These are phyloP conservation scores for Myotis planiceps DNA, from an alignment of 2,797 vertebrate species.

Conservation along the genomic window DNA sequence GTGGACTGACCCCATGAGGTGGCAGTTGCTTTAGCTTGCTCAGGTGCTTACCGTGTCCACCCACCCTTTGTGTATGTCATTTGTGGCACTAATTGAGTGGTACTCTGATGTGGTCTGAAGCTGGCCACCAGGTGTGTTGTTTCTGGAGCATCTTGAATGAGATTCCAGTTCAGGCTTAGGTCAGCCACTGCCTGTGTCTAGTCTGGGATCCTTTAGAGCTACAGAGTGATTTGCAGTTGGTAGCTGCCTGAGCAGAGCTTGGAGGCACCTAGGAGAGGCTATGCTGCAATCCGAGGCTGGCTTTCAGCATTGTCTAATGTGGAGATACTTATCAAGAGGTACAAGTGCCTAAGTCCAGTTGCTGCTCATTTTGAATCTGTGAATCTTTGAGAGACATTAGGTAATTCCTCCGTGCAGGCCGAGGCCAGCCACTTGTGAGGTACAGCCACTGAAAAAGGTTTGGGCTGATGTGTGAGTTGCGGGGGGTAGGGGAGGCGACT, in stretches of 20 bases:
- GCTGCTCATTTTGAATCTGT: neutral
- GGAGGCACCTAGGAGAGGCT: neutral
- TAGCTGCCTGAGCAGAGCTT: neutral
- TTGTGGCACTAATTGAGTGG: neutral
- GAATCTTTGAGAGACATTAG: neutral
- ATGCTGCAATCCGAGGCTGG: neutral
- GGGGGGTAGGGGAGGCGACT: accelerated
- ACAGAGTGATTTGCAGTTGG: neutral
- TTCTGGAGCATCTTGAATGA: neutral
- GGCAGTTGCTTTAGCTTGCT: neutral
- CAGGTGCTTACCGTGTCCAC: neutral
- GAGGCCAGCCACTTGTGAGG: neutral
- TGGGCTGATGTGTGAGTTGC: neutral
- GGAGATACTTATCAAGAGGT: neutral
- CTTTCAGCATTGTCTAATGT: neutral
- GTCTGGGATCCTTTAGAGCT: neutral
- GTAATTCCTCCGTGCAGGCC: too few species aligned
- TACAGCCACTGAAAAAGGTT: neutral
- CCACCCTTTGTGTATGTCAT: neutral
- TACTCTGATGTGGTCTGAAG: neutral
- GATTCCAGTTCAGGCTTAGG: neutral
- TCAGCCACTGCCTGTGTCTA: neutral
- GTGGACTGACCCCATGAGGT: neutral
- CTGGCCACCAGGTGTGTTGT: neutral
- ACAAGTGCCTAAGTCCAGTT: neutral